These are phyloP conservation scores for Leptopterna dolabrata DNA, from an alignment of 2,888 invertebrate genomes.

Conservation along the genomic window DNA sequence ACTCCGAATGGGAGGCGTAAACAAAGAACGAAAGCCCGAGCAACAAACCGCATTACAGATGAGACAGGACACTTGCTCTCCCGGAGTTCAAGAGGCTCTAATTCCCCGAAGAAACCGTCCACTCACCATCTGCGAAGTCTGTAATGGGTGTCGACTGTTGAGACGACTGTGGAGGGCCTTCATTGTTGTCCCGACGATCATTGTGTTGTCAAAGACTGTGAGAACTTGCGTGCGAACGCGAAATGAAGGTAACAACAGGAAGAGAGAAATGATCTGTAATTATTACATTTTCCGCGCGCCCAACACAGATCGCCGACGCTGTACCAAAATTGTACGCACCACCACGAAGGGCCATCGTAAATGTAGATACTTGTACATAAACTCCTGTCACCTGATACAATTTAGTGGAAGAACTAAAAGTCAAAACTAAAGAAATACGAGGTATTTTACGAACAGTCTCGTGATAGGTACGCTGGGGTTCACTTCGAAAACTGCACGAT, in stretches of 20 bases:
- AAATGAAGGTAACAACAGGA: not conserved
- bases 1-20: not conserved
- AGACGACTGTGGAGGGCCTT: not conserved
- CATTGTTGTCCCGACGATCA: not conserved
- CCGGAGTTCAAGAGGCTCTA: not conserved
- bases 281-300: not conserved
- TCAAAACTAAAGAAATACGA: too few relatives aligned
- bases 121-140: constrained; percentile 1
- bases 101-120: not conserved
- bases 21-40: not conserved
- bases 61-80: not conserved
- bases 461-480: too few relatives aligned
- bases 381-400: too few relatives aligned
- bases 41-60: not conserved
- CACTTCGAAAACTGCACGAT: too few relatives aligned
- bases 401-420: too few relatives aligned
- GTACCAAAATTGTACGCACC: too few relatives aligned
- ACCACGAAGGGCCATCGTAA: too few relatives aligned
- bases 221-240: not conserved
- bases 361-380: too few relatives aligned
- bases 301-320: too few relatives aligned
- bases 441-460: too few relatives aligned
- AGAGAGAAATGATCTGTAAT: not conserved
- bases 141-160: not conserved
- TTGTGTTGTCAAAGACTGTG: not conserved